Conservation (phyloP, 2,888 invertebrate genomes). For the Hofmannophila pseudospretella region DNA sequence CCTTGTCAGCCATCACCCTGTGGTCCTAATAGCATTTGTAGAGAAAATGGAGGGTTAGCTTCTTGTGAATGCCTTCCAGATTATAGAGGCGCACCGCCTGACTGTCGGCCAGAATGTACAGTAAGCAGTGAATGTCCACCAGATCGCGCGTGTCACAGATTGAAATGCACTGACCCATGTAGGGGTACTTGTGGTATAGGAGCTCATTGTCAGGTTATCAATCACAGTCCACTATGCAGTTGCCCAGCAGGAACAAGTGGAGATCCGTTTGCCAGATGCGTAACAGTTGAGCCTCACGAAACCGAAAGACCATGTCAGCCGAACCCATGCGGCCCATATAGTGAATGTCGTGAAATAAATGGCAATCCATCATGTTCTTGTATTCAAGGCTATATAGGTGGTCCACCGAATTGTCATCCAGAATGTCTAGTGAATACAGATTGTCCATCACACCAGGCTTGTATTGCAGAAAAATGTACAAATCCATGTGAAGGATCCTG, state of each 20-base stretch:
- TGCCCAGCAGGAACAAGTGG: constrained; percentile 82
- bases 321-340: constrained; percentile 89
- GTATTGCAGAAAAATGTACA: constrained; percentile 88
- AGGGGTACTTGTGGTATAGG: constrained; percentile 84
- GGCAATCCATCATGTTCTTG: constrained; percentile 88
- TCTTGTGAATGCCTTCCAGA: constrained; percentile 84
- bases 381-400: constrained; percentile 82
- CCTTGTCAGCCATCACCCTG: constrained; percentile 88
- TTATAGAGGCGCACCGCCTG: constrained; percentile 83
- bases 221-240: constrained; percentile 88
- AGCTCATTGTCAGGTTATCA: constrained; percentile 85
- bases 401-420: constrained; percentile 88
- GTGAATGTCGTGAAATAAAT: constrained; percentile 85
- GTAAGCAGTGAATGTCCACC: constrained; percentile 86
- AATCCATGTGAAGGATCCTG: constrained; percentile 91
- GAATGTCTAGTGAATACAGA: constrained; percentile 91
- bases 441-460: constrained; percentile 87
- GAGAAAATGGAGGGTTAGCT: constrained; percentile 84
- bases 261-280: constrained; percentile 81
- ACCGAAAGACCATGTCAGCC: constrained; percentile 77
- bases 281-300: constrained; percentile 33
- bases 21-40: constrained; percentile 87
- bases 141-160: constrained; percentile 85
- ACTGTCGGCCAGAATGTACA: constrained; percentile 87
- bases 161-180: constrained; percentile 89